These are phyloP conservation scores for Lasioglossum lativentre DNA, from an alignment of 2,888 invertebrate genomes.

Conservation along the genomic window DNA sequence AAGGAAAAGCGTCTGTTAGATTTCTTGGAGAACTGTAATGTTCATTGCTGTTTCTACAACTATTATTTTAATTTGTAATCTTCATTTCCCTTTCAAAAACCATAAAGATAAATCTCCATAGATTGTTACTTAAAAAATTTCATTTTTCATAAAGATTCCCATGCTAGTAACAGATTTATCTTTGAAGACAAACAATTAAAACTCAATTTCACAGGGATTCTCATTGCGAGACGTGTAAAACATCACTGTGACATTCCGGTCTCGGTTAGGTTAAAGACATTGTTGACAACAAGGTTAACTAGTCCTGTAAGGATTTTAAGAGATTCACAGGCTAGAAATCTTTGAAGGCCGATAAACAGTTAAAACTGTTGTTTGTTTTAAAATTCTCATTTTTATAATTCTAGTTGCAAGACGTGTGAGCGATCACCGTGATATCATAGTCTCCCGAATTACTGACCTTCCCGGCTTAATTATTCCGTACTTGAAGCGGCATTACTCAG, in stretches of 20 bases:
- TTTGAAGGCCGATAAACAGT: background rate
- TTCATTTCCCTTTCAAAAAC: background rate
- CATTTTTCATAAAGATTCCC: too few species aligned
- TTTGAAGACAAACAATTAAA: background rate
- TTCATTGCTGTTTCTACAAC: background rate
- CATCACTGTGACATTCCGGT: background rate
- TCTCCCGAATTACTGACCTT: conserved; percentile 18
- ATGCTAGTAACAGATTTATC: background rate
- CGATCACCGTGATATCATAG: background rate
- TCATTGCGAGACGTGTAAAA: background rate
- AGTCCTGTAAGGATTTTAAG: too few species aligned
- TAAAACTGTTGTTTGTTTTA: background rate
- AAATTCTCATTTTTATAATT: background rate
- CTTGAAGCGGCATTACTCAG: background rate
- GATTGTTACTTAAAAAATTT: too few species aligned
- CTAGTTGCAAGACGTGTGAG: background rate
- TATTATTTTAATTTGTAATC: background rate
- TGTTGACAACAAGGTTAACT: background rate
- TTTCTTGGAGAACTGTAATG: background rate
- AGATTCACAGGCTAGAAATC: background rate
- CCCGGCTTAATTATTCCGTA: background rate
- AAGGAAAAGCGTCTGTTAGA: background rate
- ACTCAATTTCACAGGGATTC: background rate
- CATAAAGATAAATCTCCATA: background rate
- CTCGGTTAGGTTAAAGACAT: background rate